These are phyloP conservation scores for Drosophila aff. DNA, from an alignment of 1,140 invertebrate species.

Conservation along the genomic window DNA sequence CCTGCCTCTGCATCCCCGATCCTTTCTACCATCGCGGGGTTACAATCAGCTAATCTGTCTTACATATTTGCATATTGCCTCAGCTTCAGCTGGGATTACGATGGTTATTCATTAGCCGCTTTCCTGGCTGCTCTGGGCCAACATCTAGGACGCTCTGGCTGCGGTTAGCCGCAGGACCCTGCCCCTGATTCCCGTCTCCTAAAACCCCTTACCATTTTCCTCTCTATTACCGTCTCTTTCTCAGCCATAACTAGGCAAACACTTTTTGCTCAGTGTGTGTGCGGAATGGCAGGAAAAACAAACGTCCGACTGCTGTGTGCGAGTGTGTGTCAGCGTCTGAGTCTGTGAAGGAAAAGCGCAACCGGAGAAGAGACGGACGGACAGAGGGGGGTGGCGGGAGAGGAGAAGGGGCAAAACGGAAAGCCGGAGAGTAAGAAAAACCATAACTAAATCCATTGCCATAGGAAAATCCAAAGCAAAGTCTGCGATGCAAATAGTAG, in stretches of 20 bases:
- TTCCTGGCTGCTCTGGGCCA: slow-evolving; percentile 20
- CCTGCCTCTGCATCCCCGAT: neutral
- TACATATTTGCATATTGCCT: slow-evolving; percentile 52
- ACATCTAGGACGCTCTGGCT: slow-evolving; percentile 32
- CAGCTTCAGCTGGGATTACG: slow-evolving; percentile 47
- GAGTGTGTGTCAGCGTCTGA: slow-evolving; percentile 1
- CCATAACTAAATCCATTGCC: slow-evolving; percentile 83
- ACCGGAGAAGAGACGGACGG: slow-evolving; percentile 49
- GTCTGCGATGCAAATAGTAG: slow-evolving; percentile 84
- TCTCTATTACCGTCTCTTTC: slow-evolving; percentile 23
- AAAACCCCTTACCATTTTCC: neutral
- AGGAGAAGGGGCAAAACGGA: slow-evolving; percentile 10
- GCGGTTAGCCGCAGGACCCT: slow-evolving; percentile 45
- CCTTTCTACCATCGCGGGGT: slow-evolving; percentile 2
- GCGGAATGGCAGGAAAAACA: slow-evolving; percentile 59
- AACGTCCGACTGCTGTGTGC: slow-evolving; percentile 52
- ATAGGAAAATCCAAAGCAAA: slow-evolving; percentile 80
- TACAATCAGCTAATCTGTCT: slow-evolving; percentile 53
- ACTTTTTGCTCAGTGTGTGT: slow-evolving; percentile 68
- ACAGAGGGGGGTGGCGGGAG: slow-evolving; percentile 2
- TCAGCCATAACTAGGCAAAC: slow-evolving; percentile 44
- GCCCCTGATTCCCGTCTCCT: neutral
- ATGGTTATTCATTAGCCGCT: slow-evolving; percentile 48
- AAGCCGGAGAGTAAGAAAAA: slow-evolving; percentile 71
- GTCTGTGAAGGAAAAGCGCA: slow-evolving; percentile 62